Evolutionary conservation across 2,113 vertebrate species (phyloP), one percentile per base, ranked within the genome.

Genomic region (Ameiurus melas): DNA sequence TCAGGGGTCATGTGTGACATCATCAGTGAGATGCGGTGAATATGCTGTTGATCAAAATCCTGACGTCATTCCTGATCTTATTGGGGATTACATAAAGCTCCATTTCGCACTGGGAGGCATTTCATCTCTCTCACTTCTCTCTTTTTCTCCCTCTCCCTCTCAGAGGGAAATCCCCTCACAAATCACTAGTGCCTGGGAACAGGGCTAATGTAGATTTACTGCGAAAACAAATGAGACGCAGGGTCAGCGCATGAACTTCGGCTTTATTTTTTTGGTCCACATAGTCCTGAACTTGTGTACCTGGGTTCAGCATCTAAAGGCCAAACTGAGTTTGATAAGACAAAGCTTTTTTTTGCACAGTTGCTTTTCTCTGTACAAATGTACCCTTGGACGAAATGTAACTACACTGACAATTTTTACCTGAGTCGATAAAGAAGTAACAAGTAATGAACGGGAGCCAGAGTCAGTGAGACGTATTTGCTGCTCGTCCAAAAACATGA

Each of bases 11-110:
- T 30, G 64, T 19, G 30, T 91, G 90, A 90, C 84, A 90, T 90
- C 90, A 91, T 89, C 20, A 1, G 89, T 82, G 89, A 87, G 87
- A 85, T 27, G 57, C 84, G 33, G 87, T 66, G 58, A n/a, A 89
- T 87, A 89, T 82, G 57, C 62, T 90, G 79, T 90, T 89, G 84
- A 91, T 92, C 88, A 90, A 83, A 85, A 83, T 80, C 84, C 86
- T 91, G 86, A 91, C 71, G 90, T 90, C 82, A 90, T 89, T 30
- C 86, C 39, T 84, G 30, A 83, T 85, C 75, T 86, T 51, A 84
- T 84, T 73, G 19, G 53, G 85, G 64, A 64, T 90, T 86, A 87
- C 77, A 58, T 19, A 66, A 58, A 89, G 33, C 60, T 79, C 70
- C 36, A 53, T 43, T 47, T 85, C 58, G 20, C 79, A 55, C 51